These are phyloP conservation scores for Phymorhynchus buccinoides DNA, from an alignment of 1,140 invertebrate species.

Conservation along the genomic window DNA sequence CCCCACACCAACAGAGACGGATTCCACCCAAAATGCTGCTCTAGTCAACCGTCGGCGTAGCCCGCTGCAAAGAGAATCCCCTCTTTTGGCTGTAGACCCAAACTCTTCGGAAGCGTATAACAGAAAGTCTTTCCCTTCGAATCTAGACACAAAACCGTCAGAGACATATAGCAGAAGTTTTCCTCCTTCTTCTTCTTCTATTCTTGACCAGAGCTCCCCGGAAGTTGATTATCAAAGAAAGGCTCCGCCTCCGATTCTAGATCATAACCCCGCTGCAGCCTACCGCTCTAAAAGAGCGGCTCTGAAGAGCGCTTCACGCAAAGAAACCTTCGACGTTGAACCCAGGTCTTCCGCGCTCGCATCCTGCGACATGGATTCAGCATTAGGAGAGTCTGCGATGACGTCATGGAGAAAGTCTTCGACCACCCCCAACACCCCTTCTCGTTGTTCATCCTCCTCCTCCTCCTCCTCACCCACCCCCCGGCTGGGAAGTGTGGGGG, in stretches of 20 bases:
- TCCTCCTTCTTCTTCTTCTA: not conserved
- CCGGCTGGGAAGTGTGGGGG: not conserved
- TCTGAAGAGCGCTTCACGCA: not conserved
- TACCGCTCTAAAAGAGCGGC: not conserved
- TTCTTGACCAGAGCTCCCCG: too few species aligned
- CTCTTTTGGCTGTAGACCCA: too few species aligned
- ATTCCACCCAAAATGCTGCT: not conserved
- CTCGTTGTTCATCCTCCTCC: not conserved
- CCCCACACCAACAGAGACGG: not conserved
- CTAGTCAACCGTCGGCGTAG: not conserved
- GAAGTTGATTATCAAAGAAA: too few species aligned
- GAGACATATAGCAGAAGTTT: not conserved
- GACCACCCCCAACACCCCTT: not conserved
- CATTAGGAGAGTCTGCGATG: not conserved
- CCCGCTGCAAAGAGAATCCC: not conserved
- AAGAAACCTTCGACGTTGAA: not conserved
- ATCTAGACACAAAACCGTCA: not conserved
- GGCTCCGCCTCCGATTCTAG: not conserved
- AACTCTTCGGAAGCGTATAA: not conserved
- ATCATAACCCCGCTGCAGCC: not conserved
- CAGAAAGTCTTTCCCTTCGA: not conserved
- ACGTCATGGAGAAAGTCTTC: slow-evolving; percentile 9
- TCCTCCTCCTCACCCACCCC: slow-evolving; percentile 9
- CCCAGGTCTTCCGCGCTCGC: not conserved
- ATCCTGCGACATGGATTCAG: not conserved